phyloP scores from a whole-genome alignment of 2,113 vertebrate genomes.

The Trematocara marginatum region DNA sequence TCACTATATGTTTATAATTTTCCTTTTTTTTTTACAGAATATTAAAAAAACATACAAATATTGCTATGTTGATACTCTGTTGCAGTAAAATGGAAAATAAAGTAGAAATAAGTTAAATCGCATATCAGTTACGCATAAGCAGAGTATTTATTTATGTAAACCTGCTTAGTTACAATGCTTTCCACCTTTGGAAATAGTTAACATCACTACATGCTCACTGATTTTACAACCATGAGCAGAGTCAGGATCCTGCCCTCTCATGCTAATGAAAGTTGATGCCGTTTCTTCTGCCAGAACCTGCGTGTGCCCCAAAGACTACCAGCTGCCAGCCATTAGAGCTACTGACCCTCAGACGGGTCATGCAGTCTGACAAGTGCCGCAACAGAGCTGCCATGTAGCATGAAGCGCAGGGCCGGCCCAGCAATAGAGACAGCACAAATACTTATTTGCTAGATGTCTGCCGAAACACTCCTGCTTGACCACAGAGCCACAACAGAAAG shows the following conservation, averaged over 20 bases:
- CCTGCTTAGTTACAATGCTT: not conserved
- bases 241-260: not conserved
- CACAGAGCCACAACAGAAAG: not conserved
- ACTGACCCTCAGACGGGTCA: not conserved
- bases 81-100: not conserved
- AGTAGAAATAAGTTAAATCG: not conserved
- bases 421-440: not conserved
- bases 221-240: not conserved
- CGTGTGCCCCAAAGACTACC: not conserved
- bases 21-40: not conserved
- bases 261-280: constrained; percentile 22
- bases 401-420: not conserved
- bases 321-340: not conserved
- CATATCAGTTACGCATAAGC: not conserved
- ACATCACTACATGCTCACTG: not conserved
- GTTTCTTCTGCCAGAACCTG: constrained; percentile 8
- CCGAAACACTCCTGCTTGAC: not conserved
- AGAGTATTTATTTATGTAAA: not conserved
- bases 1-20: not conserved
- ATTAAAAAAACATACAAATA: fast-evolving
- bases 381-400: not conserved
- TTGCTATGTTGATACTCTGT: not conserved
- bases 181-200: not conserved
- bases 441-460: not conserved
- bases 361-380: not conserved